phyloP scores from a whole-genome alignment of 1,140 invertebrate genomes.

The Magallana gigas region DNA sequence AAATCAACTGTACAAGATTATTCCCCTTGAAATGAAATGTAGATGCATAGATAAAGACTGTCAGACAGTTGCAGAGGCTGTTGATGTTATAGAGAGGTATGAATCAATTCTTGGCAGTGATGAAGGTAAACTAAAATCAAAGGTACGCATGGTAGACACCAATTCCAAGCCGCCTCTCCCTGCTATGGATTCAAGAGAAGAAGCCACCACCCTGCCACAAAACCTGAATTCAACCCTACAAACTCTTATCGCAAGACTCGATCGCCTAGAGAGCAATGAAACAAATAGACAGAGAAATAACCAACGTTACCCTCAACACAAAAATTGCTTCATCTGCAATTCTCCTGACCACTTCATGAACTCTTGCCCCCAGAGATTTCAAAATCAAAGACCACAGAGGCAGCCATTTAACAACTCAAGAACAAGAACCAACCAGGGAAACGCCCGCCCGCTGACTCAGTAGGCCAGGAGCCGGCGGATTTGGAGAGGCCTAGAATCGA shows the following conservation, averaged over 20 bases:
- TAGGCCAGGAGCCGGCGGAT: conserved; percentile 36
- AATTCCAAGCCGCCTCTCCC: background rate
- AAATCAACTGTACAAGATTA: conserved; percentile 49
- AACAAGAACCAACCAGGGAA: conserved; percentile 27
- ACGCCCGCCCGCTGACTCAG: conserved; percentile 24
- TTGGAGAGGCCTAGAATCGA: background rate
- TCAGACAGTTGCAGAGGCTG: conserved; percentile 39
- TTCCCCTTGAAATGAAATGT: conserved; percentile 45
- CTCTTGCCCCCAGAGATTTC: conserved; percentile 5
- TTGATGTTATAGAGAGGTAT: conserved; percentile 49
- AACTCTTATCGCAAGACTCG: conserved; percentile 1
- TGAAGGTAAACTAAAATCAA: conserved; percentile 22
- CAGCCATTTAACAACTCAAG: too few species aligned
- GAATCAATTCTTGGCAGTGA: conserved; percentile 31
- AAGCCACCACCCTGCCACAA: too few species aligned
- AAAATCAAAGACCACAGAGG: background rate
- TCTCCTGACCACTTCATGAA: conserved; percentile 33
- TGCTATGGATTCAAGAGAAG: background rate
- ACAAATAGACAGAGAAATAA: background rate
- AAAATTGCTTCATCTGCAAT: conserved; percentile 36
- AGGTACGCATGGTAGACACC: background rate
- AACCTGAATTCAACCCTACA: background rate
- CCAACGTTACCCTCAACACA: background rate
- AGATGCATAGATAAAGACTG: conserved; percentile 50
- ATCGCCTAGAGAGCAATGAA: conserved; percentile 4